Percentiles rank a stretch among this genome's conserved stretches.
These are phyloP conservation scores for Sorex araneus DNA, from an alignment of 2,113 vertebrate species.

Conservation along the genomic window DNA sequence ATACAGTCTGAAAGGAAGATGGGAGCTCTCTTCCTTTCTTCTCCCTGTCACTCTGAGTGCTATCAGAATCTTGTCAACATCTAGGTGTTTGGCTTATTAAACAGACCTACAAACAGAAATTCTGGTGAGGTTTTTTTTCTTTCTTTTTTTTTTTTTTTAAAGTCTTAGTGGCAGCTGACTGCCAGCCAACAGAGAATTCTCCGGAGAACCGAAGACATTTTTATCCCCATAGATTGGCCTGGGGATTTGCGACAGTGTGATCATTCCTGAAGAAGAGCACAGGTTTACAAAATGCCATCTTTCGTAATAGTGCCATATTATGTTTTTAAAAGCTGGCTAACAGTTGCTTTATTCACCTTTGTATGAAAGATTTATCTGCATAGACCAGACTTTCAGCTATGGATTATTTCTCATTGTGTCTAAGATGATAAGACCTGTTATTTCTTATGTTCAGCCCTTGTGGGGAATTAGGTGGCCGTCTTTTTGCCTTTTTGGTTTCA, in stretches of 20 bases:
- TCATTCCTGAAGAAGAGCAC: conserved; percentile 62
- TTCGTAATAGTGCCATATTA: conserved; percentile 36
- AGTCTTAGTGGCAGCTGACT: conserved; percentile 50
- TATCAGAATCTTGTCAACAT: conserved; percentile 39
- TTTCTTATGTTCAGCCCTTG: conserved; percentile 69
- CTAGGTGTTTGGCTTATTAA: conserved; percentile 47
- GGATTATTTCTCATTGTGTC: conserved; percentile 79
- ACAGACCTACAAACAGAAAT: conserved; percentile 42
- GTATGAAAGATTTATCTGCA: conserved; percentile 82
- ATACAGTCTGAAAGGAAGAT: conserved; percentile 48
- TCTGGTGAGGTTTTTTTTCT: conserved; percentile 31
- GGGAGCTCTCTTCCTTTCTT: not conserved
- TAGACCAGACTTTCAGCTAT: conserved; percentile 71
- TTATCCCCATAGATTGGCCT: conserved; percentile 11
- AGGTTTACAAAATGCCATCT: conserved; percentile 70
- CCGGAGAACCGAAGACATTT: conserved; percentile 72
- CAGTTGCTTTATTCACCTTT: conserved; percentile 77
- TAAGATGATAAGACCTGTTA: conserved; percentile 77
- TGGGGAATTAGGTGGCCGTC: conserved; percentile 68
- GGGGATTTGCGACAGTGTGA: conserved; percentile 58
- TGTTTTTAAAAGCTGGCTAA: conserved; percentile 63
- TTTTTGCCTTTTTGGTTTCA: conserved; percentile 66
- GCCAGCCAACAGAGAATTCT: conserved; percentile 55
- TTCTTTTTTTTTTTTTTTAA: conserved; percentile 42
- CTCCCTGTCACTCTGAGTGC: conserved; percentile 12